These are phyloP conservation scores for Batillaria attramentaria DNA, from an alignment of 1,140 invertebrate species.

Conservation along the genomic window DNA sequence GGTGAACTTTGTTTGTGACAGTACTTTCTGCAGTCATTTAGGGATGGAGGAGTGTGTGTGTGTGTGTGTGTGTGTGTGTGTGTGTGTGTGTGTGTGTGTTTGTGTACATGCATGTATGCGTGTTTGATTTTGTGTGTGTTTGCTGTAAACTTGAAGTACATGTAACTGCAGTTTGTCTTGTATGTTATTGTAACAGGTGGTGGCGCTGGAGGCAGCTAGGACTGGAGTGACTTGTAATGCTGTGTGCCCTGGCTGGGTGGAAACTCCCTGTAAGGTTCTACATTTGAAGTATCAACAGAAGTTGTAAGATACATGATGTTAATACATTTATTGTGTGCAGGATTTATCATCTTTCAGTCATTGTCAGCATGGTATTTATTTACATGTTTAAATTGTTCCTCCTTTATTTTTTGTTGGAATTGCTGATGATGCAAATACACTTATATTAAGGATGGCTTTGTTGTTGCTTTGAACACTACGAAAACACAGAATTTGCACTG, in stretches of 20 bases:
- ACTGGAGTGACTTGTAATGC: constrained; percentile 68
- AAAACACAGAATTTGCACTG: neutral
- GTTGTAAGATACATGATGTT: too few relatives aligned
- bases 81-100: too few relatives aligned
- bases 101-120: too few relatives aligned
- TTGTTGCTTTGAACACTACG: neutral
- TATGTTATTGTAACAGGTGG: constrained; percentile 40
- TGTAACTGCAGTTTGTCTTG: too few relatives aligned
- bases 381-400: neutral
- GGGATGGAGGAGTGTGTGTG: too few relatives aligned
- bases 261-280: constrained; percentile 62
- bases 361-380: neutral
- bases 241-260: constrained; percentile 70
- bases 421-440: neutral
- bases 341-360: neutral
- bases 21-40: neutral
- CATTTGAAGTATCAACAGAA: neutral
- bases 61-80: neutral
- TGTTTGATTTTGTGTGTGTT: too few relatives aligned
- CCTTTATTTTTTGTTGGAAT: neutral
- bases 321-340: neutral
- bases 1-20: neutral
- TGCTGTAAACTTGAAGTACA: too few relatives aligned
- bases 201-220: constrained; percentile 64
- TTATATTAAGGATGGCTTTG: neutral